Percentiles rank a stretch among this genome's conserved stretches.
Evolutionary conservation across 1,140 invertebrate genomes (phyloP).

Genomic region (Tetragonula clypearis): DNA sequence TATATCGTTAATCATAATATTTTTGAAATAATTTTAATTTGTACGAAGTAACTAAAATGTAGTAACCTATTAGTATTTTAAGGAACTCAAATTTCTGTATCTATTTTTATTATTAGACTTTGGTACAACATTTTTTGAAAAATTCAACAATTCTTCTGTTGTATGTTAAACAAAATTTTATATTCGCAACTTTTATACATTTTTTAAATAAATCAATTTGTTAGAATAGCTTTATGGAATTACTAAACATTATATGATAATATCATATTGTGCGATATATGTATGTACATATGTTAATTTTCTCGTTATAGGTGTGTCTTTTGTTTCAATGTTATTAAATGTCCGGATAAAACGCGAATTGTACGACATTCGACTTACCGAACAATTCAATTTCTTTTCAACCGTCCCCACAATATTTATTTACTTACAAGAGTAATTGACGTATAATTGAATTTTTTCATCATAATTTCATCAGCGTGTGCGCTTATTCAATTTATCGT

Average conservation of each 20-base stretch:
- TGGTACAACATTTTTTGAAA: neutral
- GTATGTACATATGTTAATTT: neutral
- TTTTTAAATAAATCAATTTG: constrained; percentile 73
- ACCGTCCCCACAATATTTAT: neutral
- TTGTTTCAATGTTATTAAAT: constrained; percentile 50
- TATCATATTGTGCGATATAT: neutral
- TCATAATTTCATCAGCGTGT: neutral
- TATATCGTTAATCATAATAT: constrained; percentile 32
- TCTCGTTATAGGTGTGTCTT: constrained; percentile 31
- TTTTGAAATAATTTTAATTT: constrained; percentile 25
- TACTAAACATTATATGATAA: constrained; percentile 14
- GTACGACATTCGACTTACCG: neutral
- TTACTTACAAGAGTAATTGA: neutral
- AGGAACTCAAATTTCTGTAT: constrained; percentile 21
- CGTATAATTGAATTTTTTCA: neutral
- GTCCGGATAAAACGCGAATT: constrained; percentile 16
- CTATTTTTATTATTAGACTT: constrained; percentile 26
- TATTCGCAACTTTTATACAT: constrained; percentile 68
- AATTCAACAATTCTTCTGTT: constrained; percentile 1
- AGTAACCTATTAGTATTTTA: constrained; percentile 10
- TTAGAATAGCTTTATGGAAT: constrained; percentile 50
- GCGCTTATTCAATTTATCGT: neutral
- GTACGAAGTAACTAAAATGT: neutral
- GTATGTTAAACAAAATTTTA: constrained; percentile 50
- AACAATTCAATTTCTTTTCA: constrained; percentile 25